These are phyloP conservation scores for Gymnodraco acuticeps DNA, from an alignment of 2,797 vertebrate species.

Conservation along the genomic window DNA sequence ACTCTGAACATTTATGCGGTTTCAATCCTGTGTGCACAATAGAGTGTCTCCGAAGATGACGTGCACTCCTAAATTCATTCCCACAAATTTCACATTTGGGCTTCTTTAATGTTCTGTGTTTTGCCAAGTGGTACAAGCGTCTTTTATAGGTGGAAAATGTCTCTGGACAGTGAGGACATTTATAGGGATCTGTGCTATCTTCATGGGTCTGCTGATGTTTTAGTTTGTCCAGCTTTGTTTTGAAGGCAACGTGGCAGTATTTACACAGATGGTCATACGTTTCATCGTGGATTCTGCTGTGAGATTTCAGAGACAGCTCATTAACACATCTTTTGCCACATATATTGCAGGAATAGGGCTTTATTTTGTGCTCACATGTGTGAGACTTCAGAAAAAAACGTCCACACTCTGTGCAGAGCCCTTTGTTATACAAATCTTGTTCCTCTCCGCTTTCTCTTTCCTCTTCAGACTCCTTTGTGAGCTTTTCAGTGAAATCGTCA, in stretches of 20 bases:
- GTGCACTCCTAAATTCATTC: slow-evolving; percentile 28
- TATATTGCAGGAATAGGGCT: slow-evolving; percentile 58
- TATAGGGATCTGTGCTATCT: slow-evolving; percentile 42
- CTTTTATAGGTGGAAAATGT: slow-evolving; percentile 39
- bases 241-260: slow-evolving; percentile 64
- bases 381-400: slow-evolving; percentile 58
- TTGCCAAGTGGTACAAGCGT: slow-evolving; percentile 49
- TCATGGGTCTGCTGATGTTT: slow-evolving; percentile 63
- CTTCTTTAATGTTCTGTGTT: slow-evolving; percentile 45
- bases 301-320: slow-evolving; percentile 35
- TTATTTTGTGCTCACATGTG: slow-evolving; percentile 65
- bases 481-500: slow-evolving; percentile 1
- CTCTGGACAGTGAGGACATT: slow-evolving; percentile 65
- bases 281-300: slow-evolving; percentile 58
- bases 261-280: slow-evolving; percentile 64
- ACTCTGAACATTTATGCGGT: slow-evolving; percentile 64
- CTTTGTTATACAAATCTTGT: slow-evolving; percentile 22
- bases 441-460: slow-evolving; percentile 25
- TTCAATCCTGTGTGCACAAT: slow-evolving; percentile 65
- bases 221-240: slow-evolving; percentile 59
- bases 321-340: slow-evolving; percentile 63
- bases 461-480: slow-evolving; percentile 33
- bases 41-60: slow-evolving; percentile 57
- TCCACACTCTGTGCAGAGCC: slow-evolving; percentile 69
- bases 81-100: slow-evolving; percentile 62